phyloP scores from a whole-genome alignment of 1,140 invertebrate genomes.

The Leguminivora glycinivorella region DNA sequence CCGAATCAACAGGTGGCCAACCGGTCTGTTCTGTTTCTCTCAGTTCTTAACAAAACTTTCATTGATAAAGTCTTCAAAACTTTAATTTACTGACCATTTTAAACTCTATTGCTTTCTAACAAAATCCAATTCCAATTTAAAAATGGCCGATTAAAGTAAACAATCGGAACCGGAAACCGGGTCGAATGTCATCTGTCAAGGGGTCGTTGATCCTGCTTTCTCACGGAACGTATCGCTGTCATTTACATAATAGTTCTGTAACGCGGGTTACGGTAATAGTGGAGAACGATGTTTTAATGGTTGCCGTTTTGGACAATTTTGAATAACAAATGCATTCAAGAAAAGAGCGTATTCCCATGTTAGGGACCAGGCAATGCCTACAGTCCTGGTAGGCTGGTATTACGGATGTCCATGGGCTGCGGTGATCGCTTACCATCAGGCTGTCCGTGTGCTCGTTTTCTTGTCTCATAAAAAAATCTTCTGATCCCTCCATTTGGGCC shows the following conservation, averaged over 20 bases:
- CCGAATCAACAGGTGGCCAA: neutral
- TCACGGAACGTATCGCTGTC: neutral
- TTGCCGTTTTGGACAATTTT: neutral
- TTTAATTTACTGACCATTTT: neutral
- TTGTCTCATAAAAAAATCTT: too few relatives aligned
- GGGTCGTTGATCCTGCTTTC: constrained; percentile 8
- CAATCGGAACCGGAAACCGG: constrained; percentile 7
- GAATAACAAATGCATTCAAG: too few relatives aligned
- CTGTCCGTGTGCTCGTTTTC: too few relatives aligned
- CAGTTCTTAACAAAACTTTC: neutral
- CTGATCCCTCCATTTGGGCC: too few relatives aligned
- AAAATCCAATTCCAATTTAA: neutral
- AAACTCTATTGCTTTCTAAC: neutral
- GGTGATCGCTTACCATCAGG: too few relatives aligned
- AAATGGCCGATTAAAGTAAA: neutral
- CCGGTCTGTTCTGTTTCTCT: neutral
- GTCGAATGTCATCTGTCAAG: constrained; percentile 22
- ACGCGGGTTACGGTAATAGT: neutral
- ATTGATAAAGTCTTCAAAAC: neutral
- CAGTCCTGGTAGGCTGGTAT: too few relatives aligned
- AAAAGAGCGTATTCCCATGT: too few relatives aligned
- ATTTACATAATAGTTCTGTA: constrained; percentile 17
- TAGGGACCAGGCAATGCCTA: too few relatives aligned
- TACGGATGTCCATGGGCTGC: too few relatives aligned
- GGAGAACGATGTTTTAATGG: neutral